Conservation (phyloP, 2,888 invertebrate genomes). For the Hirtodrosophila duncani region DNA sequence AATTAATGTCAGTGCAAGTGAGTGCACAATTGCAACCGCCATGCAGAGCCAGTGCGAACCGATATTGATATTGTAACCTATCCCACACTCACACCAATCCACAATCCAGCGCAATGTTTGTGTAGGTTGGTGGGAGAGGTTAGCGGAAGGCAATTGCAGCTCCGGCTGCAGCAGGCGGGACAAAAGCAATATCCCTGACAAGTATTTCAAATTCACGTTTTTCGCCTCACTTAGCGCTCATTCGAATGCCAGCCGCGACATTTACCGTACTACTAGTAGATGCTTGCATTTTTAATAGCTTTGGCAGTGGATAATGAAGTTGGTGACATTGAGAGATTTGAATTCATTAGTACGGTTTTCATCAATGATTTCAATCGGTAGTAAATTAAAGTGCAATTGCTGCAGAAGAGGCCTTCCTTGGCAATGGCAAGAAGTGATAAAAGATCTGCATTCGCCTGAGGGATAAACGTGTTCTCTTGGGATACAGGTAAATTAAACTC, state of each 20-base stretch:
- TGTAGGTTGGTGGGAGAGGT: slow-evolving; percentile 10
- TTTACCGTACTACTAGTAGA: slow-evolving; percentile 16
- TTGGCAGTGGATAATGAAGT: slow-evolving; percentile 3
- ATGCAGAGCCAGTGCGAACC: slow-evolving; percentile 4
- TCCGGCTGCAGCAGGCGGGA: slow-evolving; percentile 4
- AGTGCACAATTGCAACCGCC: slow-evolving; percentile 32
- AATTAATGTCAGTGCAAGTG: slow-evolving; percentile 40
- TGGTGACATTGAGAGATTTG: too few relatives aligned
- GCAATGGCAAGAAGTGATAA: too few relatives aligned
- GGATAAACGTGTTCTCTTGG: too few relatives aligned
- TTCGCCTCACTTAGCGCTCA: slow-evolving; percentile 42
- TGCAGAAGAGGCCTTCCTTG: too few relatives aligned
- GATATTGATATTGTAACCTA: too few relatives aligned
- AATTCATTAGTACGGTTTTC: too few relatives aligned
- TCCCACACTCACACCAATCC: slow-evolving; percentile 21
- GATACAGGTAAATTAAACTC: too few relatives aligned
- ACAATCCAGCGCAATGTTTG: slow-evolving; percentile 15
- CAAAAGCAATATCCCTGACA: slow-evolving; percentile 32
- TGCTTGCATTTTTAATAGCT: slow-evolving; percentile 28
- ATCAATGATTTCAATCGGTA: too few relatives aligned
- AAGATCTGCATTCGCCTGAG: too few relatives aligned
- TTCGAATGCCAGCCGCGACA: slow-evolving; percentile 40
- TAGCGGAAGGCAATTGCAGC: background rate
- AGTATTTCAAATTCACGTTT: slow-evolving; percentile 51
- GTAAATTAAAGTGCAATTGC: too few relatives aligned